phyloP scores from a whole-genome alignment of 2,797 vertebrate genomes.

The Protonibea diacanthus region DNA sequence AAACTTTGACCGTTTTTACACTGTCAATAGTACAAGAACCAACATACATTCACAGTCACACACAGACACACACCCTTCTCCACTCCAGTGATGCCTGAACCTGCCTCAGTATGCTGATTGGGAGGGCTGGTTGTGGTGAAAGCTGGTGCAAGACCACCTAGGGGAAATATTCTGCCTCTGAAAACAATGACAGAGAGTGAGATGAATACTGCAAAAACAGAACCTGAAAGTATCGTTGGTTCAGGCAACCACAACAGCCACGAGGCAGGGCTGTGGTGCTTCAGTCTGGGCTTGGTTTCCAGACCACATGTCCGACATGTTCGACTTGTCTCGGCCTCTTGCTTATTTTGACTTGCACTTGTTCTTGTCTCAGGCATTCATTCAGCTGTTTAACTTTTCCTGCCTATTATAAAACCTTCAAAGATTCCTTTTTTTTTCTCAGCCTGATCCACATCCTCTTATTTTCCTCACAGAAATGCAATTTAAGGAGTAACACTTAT shows the following conservation, averaged over 20 bases:
- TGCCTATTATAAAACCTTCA: not conserved
- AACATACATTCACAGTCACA: constrained; percentile 10
- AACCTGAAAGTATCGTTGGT: constrained; percentile 54
- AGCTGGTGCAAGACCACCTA: constrained; percentile 58
- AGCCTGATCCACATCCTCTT: not conserved
- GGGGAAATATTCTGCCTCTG: constrained; percentile 55
- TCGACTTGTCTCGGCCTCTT: constrained; percentile 38
- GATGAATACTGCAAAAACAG: constrained; percentile 55
- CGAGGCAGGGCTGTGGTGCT: constrained; percentile 51
- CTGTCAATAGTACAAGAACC: constrained; percentile 24
- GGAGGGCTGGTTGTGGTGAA: constrained; percentile 49
- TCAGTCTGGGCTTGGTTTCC: constrained; percentile 42
- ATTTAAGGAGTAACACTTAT: not conserved
- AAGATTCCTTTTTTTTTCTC: not conserved
- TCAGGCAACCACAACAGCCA: constrained; percentile 58
- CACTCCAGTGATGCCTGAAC: constrained; percentile 51
- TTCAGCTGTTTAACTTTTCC: constrained; percentile 15
- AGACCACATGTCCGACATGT: constrained; percentile 63
- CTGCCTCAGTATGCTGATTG: constrained; percentile 54
- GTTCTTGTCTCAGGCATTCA: constrained; percentile 26
- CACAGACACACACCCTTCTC: constrained; percentile 32
- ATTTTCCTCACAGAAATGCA: not conserved
- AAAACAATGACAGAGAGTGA: constrained; percentile 62
- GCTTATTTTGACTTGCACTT: constrained; percentile 47
- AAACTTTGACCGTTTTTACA: constrained; percentile 26